phyloP scores from a whole-genome alignment of 2,113 vertebrate species.

The Platysternon megacephalum region DNA sequence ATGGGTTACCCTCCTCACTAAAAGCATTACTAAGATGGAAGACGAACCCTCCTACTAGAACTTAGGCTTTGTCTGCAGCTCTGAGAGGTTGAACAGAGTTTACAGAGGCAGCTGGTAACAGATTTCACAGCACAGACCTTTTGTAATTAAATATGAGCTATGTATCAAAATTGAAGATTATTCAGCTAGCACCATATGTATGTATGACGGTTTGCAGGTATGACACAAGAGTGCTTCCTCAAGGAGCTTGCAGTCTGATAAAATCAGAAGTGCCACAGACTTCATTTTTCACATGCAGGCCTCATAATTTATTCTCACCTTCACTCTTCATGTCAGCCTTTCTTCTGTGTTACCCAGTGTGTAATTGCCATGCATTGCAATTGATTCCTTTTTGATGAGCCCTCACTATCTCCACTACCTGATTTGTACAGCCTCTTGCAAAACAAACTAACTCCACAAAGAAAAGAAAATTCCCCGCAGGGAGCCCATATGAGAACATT shows the following conservation, averaged over 20 bases:
- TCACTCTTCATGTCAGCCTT: not conserved
- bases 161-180: not conserved
- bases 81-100: not conserved
- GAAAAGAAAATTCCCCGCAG: not conserved
- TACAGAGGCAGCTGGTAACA: not conserved
- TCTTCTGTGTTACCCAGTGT: not conserved
- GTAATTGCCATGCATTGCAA: not conserved
- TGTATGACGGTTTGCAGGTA: not conserved
- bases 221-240: not conserved
- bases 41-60: not conserved
- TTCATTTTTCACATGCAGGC: not conserved
- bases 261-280: not conserved
- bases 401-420: not conserved
- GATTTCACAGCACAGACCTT: not conserved
- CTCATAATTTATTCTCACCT: not conserved
- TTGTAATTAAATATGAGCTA: not conserved
- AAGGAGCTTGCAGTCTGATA: not conserved
- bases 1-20: not conserved
- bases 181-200: not conserved
- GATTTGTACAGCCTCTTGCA: not conserved
- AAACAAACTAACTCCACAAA: not conserved
- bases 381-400: not conserved
- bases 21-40: not conserved
- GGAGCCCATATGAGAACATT: not conserved
- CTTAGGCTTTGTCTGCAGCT: not conserved